Evolutionary conservation across 92 coral and sea anemone species (phyloP).

Genomic region (Porites rus): DNA sequence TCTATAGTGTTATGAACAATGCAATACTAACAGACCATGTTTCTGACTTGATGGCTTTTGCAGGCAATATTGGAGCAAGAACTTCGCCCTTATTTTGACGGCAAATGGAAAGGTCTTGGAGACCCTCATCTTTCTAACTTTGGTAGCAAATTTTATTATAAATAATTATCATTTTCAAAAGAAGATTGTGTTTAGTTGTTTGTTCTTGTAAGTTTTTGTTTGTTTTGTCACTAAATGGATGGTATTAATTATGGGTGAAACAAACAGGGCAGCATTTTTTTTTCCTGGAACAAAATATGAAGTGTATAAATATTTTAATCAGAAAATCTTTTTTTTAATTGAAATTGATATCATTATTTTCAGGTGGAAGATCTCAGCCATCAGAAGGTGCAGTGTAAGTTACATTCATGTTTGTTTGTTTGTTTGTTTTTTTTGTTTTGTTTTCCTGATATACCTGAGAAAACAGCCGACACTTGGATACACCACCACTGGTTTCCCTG

Average conservation of each 20-base stretch:
- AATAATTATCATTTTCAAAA: neutral
- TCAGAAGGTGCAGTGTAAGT: constrained; percentile 42
- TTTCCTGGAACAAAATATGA: neutral
- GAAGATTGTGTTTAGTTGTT: neutral
- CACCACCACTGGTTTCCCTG: neutral
- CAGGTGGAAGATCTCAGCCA: constrained; percentile 38
- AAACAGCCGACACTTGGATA: no score
- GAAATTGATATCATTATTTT: neutral
- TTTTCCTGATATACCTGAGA: no score
- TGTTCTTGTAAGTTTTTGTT: no score
- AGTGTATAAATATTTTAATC: neutral
- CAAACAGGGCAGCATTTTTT: no score
- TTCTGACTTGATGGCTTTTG: neutral
- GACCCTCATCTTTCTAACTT: constrained; percentile 47
- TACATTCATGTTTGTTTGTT: no score
- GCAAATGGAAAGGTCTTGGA: constrained; percentile 93
- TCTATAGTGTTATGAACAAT: no score
- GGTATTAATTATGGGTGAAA: neutral
- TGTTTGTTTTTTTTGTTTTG: no score
- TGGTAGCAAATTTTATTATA: constrained; percentile 3
- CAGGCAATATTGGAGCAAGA: constrained; percentile 92
- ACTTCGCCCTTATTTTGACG: constrained; percentile 90
- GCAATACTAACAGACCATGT: no score
- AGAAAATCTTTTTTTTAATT: no score
- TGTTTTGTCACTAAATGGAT: no score